Evolutionary conservation across 2,113 vertebrate species (phyloP).

Genomic region (Elephas maximus): DNA sequence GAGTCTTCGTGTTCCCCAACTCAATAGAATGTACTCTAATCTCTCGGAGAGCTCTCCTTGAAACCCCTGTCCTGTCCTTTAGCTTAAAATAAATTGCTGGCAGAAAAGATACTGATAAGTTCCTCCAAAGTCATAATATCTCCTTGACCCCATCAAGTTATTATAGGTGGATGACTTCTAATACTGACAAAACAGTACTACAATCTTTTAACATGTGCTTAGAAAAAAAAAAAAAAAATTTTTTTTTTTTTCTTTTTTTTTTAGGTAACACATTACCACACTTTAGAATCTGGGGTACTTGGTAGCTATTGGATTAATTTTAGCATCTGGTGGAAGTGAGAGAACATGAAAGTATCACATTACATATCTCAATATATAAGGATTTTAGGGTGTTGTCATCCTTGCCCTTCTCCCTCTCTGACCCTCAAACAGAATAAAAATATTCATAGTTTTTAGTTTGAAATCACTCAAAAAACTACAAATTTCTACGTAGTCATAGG

Average conservation of each 20-base stretch:
- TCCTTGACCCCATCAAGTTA: background rate
- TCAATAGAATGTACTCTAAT: background rate
- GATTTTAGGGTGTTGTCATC: background rate
- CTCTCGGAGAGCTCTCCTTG: background rate
- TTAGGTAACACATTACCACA: fast-evolving
- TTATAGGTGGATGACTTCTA: background rate
- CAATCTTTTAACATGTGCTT: background rate
- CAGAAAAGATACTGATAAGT: background rate
- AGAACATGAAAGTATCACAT: background rate
- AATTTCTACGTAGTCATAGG: background rate
- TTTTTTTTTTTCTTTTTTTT: no score
- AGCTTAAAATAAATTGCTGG: background rate
- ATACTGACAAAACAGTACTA: background rate
- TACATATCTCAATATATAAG: background rate
- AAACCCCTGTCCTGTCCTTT: background rate
- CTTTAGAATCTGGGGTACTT: background rate
- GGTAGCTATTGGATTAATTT: background rate
- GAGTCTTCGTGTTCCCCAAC: background rate
- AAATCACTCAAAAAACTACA: background rate
- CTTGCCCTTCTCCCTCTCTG: background rate
- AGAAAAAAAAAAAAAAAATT: no score
- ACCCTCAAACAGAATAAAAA: background rate
- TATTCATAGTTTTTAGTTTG: background rate
- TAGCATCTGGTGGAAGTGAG: background rate
- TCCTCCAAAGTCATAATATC: background rate